Percentiles rank a stretch among this genome's conserved stretches.
Evolutionary conservation across 2,888 invertebrate genomes (phyloP).

Genomic region (Thalpophila matura): DNA sequence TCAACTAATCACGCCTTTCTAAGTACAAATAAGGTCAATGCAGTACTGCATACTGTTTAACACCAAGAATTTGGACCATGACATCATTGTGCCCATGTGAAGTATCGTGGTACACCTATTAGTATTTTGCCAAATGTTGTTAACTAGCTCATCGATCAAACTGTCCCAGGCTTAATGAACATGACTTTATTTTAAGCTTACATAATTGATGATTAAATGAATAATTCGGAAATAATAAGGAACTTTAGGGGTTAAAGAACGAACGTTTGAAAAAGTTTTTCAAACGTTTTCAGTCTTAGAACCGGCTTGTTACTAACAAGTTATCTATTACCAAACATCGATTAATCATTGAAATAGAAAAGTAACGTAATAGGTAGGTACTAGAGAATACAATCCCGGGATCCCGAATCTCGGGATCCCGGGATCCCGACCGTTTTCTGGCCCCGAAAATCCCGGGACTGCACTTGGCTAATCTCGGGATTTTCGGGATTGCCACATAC

Average conservation of each 20-base stretch:
- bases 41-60: constrained; percentile 64
- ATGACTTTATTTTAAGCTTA: constrained; percentile 21
- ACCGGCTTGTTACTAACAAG: constrained; percentile 5
- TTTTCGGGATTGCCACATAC: too few relatives aligned
- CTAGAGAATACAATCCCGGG: too few relatives aligned
- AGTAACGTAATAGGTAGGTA: too few relatives aligned
- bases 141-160: constrained; percentile 39
- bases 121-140: constrained; percentile 43
- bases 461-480: too few relatives aligned
- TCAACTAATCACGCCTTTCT: constrained; percentile 76
- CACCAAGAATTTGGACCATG: constrained; percentile 67
- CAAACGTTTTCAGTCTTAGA: constrained; percentile 21
- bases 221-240: constrained; percentile 27
- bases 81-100: constrained; percentile 53
- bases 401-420: too few relatives aligned
- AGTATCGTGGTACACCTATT: constrained; percentile 31
- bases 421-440: too few relatives aligned
- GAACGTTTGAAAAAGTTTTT: background rate
- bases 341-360: constrained; percentile 1
- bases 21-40: constrained; percentile 74
- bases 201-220: constrained; percentile 36
- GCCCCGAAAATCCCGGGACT: too few relatives aligned
- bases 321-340: constrained; percentile 24
- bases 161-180: background rate
- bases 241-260: constrained; percentile 21